phyloP scores from a whole-genome alignment of 2,888 invertebrate genomes.

The Diaphora mendica region DNA sequence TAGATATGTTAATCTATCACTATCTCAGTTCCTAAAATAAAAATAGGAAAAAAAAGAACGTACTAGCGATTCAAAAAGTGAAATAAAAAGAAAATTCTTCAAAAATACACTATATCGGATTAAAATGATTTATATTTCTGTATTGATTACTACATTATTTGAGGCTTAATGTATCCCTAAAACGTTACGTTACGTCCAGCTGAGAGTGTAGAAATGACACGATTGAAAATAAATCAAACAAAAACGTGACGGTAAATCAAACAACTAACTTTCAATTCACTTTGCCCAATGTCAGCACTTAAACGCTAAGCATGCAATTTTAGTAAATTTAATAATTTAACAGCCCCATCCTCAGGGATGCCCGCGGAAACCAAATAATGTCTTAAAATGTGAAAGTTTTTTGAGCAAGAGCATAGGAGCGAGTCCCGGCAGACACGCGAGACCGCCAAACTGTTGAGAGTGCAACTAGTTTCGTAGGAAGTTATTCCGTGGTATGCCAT shows the following conservation, averaged over 20 bases:
- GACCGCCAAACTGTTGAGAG: constrained; percentile 27
- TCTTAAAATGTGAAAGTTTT: constrained; percentile 80
- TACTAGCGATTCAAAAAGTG: neutral
- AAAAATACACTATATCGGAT: too few relatives aligned
- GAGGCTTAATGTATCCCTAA: too few relatives aligned
- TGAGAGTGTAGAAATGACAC: neutral
- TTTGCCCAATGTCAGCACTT: constrained; percentile 44
- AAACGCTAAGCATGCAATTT: constrained; percentile 46
- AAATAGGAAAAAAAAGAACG: neutral
- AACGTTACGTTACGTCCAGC: neutral
- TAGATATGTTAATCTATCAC: neutral
- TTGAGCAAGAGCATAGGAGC: constrained; percentile 58
- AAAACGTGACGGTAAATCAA: constrained; percentile 2
- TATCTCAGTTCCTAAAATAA: neutral
- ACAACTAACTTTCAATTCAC: constrained; percentile 40
- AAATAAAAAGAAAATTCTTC: too few relatives aligned
- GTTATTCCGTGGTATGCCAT: constrained; percentile 58
- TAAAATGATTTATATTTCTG: too few relatives aligned
- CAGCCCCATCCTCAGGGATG: constrained; percentile 56
- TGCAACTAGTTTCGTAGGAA: constrained; percentile 57
- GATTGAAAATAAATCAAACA: neutral
- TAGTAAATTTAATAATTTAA: constrained; percentile 75
- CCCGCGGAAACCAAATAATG: constrained; percentile 67
- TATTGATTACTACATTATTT: too few relatives aligned
- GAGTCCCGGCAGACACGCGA: constrained; percentile 58